phyloP scores from a whole-genome alignment of 92 coral and sea anemone genomes.

The Montipora capitata region DNA sequence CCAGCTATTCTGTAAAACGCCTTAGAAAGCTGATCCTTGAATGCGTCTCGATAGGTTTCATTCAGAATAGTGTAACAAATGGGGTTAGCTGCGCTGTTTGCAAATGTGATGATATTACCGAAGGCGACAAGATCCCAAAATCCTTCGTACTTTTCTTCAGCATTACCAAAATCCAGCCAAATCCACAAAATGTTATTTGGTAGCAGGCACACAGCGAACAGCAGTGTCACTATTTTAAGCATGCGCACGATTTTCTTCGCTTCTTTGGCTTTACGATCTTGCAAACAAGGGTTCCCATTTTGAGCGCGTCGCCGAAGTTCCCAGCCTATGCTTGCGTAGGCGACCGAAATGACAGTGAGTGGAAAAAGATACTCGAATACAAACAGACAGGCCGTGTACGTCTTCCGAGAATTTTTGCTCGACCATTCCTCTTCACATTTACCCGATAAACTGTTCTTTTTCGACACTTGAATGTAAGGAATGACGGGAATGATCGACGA shows the following conservation, averaged over 20 bases:
- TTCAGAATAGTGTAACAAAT: conserved; percentile 83
- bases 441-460: conserved; percentile 32
- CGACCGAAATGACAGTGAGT: conserved; percentile 78
- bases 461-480: conserved; percentile 75
- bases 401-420: conserved; percentile 40
- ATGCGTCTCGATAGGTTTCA: conserved; percentile 78
- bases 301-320: conserved; percentile 69
- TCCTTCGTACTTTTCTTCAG: conserved; percentile 63
- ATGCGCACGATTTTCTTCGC: conserved; percentile 86
- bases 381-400: conserved; percentile 76
- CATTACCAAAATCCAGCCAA: conserved; percentile 93
- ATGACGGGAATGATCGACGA: conserved; percentile 78
- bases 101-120: conserved; percentile 83
- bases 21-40: conserved; percentile 42
- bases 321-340: conserved; percentile 80
- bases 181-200: conserved; percentile 93
- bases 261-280: conserved; percentile 79
- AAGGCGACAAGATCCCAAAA: conserved; percentile 86
- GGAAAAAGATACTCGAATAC: conserved; percentile 79
- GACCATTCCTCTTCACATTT: conserved; percentile 83
- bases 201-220: conserved; percentile 88
- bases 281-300: conserved; percentile 65
- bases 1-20: conserved; percentile 26
- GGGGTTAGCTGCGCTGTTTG: conserved; percentile 95
- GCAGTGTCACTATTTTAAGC: conserved; percentile 84